phyloP scores from a whole-genome alignment of 2,113 vertebrate species.

The Ranitomeya variabilis region DNA sequence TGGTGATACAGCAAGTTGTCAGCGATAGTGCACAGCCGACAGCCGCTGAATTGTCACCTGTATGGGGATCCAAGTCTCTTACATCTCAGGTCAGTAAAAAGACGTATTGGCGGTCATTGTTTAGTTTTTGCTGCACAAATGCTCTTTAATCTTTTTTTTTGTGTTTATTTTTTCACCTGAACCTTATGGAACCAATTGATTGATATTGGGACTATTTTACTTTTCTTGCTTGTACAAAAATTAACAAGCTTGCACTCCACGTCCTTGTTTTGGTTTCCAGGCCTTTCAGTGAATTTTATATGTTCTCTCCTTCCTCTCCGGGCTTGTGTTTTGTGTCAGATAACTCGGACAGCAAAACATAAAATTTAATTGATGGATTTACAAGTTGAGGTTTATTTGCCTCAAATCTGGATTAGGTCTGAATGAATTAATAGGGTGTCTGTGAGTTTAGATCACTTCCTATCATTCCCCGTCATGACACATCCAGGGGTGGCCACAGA shows the following conservation, averaged over 20 bases:
- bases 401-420: slow-evolving; percentile 55
- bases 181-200: neutral
- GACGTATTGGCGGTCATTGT: no score
- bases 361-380: slow-evolving; percentile 59
- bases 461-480: slow-evolving; percentile 42
- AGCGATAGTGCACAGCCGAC: no score
- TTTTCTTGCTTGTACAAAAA: no score
- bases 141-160: no score
- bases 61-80: no score
- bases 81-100: no score
- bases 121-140: no score
- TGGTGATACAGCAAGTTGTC: no score
- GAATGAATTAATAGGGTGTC: slow-evolving; percentile 55
- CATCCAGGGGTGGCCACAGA: slow-evolving; percentile 29
- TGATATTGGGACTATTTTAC: neutral
- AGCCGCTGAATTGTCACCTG: no score
- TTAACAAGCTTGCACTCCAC: neutral
- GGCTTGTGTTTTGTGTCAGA: slow-evolving; percentile 45
- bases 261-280: neutral
- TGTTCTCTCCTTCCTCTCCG: neutral
- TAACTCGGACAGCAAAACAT: slow-evolving; percentile 47
- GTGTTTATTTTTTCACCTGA: neutral
- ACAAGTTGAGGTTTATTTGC: slow-evolving; percentile 55
- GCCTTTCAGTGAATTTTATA: neutral
- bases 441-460: slow-evolving; percentile 53